These are phyloP conservation scores for Olivierus martensii DNA, from an alignment of 1,140 invertebrate species.

Conservation along the genomic window DNA sequence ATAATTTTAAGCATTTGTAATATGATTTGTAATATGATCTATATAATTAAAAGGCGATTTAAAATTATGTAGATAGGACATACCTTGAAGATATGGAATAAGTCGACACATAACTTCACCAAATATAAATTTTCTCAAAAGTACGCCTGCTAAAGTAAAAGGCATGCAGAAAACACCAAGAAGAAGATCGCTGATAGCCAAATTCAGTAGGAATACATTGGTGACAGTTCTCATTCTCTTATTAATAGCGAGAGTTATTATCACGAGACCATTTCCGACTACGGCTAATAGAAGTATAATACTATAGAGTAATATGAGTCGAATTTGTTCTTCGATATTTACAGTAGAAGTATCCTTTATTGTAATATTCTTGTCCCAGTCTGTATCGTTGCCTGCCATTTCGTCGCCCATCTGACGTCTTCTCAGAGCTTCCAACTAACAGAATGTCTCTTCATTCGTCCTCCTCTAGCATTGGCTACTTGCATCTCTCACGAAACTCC, in stretches of 20 bases:
- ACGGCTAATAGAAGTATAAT: constrained; percentile 30
- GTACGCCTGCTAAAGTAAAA: constrained; percentile 65
- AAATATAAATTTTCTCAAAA: constrained; percentile 72
- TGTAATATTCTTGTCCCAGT: too few species aligned
- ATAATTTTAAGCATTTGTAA: too few species aligned
- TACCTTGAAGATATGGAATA: constrained; percentile 74
- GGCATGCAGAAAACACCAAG: constrained; percentile 76
- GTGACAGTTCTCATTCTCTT: constrained; percentile 34
- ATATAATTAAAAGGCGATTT: neutral
- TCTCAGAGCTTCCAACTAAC: too few species aligned
- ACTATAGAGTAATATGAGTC: constrained; percentile 22
- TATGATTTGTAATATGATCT: too few species aligned
- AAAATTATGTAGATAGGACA: constrained; percentile 23
- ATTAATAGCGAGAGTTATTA: constrained; percentile 31
- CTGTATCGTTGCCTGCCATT: too few species aligned
- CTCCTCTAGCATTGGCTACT: too few species aligned
- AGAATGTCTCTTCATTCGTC: too few species aligned
- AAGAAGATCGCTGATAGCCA: constrained; percentile 63
- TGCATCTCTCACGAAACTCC: too few species aligned
- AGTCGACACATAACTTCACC: constrained; percentile 64
- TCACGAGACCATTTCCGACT: constrained; percentile 31
- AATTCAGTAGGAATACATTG: constrained; percentile 34
- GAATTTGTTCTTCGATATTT: neutral
- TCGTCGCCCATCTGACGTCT: too few species aligned
- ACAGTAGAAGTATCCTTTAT: too few species aligned